A percentile compares a stretch with the other conserved stretches of the same genome.
Conservation (phyloP, 30 jellyfish, hydroid and myxozoan genomes). For the Aurelia coerulea region DNA sequence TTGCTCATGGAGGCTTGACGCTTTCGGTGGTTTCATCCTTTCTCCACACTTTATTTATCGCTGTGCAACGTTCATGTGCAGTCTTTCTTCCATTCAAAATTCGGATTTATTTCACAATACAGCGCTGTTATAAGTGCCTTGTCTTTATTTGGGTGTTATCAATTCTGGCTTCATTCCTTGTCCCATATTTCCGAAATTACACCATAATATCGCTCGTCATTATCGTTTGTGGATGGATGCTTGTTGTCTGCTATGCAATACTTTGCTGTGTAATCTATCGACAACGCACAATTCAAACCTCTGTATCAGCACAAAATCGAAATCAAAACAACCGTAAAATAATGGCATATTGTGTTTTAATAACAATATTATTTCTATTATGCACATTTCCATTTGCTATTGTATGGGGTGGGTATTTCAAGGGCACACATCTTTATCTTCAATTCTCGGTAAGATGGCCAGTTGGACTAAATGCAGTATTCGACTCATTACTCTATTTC, state of each 20-base stretch:
- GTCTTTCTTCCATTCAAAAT: neutral
- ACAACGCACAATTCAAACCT: neutral
- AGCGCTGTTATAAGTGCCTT: neutral
- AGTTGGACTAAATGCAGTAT: neutral
- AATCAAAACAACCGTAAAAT: neutral
- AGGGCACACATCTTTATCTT: neutral
- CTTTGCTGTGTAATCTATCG: neutral
- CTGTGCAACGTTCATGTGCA: neutral
- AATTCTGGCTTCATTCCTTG: neutral
- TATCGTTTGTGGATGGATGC: neutral
- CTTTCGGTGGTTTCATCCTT: neutral
- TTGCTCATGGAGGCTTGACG: neutral
- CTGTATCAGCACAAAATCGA: neutral
- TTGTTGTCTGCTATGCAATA: neutral
- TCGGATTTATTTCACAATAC: neutral
- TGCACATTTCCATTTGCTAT: neutral
- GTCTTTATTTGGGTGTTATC: neutral
- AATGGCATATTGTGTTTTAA: neutral
- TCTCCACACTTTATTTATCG: neutral
- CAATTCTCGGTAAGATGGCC: neutral
- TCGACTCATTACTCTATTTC: neutral
- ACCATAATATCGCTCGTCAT: neutral
- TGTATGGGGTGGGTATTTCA: neutral
- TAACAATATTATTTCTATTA: neutral
- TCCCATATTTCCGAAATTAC: neutral